Evolutionary conservation across 2,888 invertebrate species (phyloP), one percentile per base, ranked within the genome.

Genomic region (Noctua janthe): DNA sequence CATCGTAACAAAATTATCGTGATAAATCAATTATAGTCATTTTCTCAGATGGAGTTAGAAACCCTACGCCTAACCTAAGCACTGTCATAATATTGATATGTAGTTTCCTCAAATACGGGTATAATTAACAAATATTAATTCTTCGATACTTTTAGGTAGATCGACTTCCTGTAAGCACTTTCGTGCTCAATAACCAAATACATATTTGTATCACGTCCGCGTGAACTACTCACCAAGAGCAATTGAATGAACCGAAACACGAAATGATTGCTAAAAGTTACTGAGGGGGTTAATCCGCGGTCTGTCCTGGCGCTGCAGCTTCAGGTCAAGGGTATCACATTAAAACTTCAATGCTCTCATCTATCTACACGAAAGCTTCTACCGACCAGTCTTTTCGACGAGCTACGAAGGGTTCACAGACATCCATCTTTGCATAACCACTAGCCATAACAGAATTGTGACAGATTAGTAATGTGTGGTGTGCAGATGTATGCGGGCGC

Each of bases 401-500:
- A 10, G 10, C 20, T 23, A 23, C 35, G 6, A 47, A 73, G 20
- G 64, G 8, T 43, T 8, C 29, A 64, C 43, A 43, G 43, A 43
- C 15, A 10, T 23, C 10, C 13, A 15, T 23, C 29, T 74, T 15
- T 74, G 23, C 35, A 23, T 35, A 17, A 4, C 67, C 6, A 66
- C 10, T 29, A 47, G 23, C 64, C 35, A 35, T 4, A 66, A 7
- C 10, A 20, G 20, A 10, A 39, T 0, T 29, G 29, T 66, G 10
- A 66, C 64, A 66, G 64, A 66, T 1, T 10, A 66, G 35, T 47
- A 49, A 35, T 74, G n/a, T 74, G 47, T 76, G 59, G n/a, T 64
- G 47, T 82, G 87, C 95, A 98, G 97, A 97, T 97, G 70, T 98
- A 98, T 95, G 98, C 98, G 47, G 97, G 98, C 92, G 97, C 97